Evolutionary conservation across 2,888 invertebrate genomes (phyloP).

Genomic region (Lasioglossum morio): DNA sequence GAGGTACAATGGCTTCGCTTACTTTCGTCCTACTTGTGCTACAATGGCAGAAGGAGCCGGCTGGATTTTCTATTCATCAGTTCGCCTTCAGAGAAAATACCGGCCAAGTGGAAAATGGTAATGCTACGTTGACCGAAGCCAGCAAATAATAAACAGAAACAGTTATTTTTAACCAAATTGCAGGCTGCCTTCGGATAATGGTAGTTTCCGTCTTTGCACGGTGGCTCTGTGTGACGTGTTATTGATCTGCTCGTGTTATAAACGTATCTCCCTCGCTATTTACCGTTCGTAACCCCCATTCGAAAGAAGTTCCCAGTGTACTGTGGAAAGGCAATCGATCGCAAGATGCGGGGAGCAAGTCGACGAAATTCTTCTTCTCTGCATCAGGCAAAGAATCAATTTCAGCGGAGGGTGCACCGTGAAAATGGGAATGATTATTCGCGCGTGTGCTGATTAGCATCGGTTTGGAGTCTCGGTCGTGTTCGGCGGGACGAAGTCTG

Average conservation of each 20-base stretch:
- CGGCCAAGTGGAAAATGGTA: conserved; percentile 9
- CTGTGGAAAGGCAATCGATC: background rate
- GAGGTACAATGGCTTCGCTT: background rate
- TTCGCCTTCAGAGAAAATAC: background rate
- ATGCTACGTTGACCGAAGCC: conserved; percentile 27
- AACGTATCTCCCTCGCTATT: conserved; percentile 47
- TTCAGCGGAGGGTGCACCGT: background rate
- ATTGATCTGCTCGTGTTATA: conserved; percentile 52
- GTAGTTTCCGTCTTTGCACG: conserved; percentile 46
- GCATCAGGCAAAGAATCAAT: background rate
- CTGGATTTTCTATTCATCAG: background rate
- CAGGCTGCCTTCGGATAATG: conserved; percentile 47
- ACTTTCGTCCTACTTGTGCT: background rate
- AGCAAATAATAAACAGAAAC: conserved; percentile 34
- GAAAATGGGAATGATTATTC: conserved; percentile 8
- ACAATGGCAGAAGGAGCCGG: background rate
- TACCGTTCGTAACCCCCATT: conserved; percentile 13
- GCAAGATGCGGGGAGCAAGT: too few relatives aligned
- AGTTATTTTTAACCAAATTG: conserved; percentile 67
- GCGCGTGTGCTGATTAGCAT: conserved; percentile 14
- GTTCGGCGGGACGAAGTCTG: conserved; percentile 42
- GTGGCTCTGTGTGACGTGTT: conserved; percentile 44
- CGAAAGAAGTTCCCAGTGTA: background rate
- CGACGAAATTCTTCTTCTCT: background rate
- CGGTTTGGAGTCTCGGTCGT: background rate